Conservation (phyloP, 2,888 invertebrate genomes). For the Mesorhabditis spiculigera region DNA sequence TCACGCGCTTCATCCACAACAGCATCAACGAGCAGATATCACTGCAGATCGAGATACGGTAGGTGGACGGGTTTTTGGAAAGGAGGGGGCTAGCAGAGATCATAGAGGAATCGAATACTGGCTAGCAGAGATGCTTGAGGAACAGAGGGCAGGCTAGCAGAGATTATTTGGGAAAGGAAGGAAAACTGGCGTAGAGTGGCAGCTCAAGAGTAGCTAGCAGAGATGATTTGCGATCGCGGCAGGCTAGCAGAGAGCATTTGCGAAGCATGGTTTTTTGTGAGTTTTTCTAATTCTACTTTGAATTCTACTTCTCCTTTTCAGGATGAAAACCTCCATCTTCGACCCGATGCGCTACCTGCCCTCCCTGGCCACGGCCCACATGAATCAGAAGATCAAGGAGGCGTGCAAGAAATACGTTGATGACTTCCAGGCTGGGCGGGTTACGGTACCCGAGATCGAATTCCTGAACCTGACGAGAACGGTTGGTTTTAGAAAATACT, state of each 20-base stretch:
- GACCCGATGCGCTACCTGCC: constrained; percentile 52
- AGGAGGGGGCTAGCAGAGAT: too few relatives aligned
- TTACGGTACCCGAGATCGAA: constrained; percentile 29
- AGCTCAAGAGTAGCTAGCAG: too few relatives aligned
- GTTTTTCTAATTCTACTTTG: not conserved
- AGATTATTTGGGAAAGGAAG: too few relatives aligned
- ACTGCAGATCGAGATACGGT: constrained; percentile 45
- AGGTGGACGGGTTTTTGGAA: not conserved
- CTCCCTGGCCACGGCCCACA: constrained; percentile 36
- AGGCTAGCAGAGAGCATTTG: too few relatives aligned
- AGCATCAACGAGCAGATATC: constrained; percentile 40
- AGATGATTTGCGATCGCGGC: too few relatives aligned
- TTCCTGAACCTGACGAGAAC: constrained; percentile 18
- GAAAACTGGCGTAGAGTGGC: too few relatives aligned
- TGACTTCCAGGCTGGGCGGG: constrained; percentile 25
- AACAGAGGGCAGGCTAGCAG: too few relatives aligned
- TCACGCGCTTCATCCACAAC: constrained; percentile 45
- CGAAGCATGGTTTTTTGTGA: too few relatives aligned
- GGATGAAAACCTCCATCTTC: constrained; percentile 41
- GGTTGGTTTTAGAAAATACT: not conserved
- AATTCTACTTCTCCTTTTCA: constrained; percentile 11
- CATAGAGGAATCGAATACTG: too few relatives aligned
- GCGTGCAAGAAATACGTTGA: constrained; percentile 41
- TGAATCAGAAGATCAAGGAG: constrained; percentile 37
- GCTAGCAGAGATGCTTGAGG: too few relatives aligned